Conservation (phyloP, 2,113 vertebrate genomes). For the Crotalus helleri region DNA sequence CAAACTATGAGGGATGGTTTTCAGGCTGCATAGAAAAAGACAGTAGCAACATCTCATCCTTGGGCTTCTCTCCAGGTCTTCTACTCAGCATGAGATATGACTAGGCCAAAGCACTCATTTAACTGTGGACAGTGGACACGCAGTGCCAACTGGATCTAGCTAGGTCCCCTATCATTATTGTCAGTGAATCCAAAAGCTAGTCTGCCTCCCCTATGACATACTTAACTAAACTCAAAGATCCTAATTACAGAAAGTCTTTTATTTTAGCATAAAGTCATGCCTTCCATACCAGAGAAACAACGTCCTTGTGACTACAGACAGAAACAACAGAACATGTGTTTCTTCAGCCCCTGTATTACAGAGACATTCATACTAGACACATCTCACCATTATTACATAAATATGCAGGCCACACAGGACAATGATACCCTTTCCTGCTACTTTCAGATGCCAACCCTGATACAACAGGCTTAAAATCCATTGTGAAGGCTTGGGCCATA, state of each 20-base stretch:
- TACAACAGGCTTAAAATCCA: not conserved
- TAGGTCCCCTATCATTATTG: not conserved
- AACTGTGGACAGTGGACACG: not conserved
- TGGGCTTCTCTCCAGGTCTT: not conserved
- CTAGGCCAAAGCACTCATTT: not conserved
- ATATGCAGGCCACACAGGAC: not conserved
- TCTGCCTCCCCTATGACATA: not conserved
- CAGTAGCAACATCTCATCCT: not conserved
- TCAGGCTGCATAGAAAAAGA: not conserved
- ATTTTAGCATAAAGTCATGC: not conserved
- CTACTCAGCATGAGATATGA: not conserved
- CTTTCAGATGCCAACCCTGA: not conserved
- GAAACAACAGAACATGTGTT: not conserved
- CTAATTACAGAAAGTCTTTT: not conserved
- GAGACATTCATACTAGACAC: not conserved
- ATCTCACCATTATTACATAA: not conserved
- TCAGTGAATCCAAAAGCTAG: not conserved
- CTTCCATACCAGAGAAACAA: not conserved
- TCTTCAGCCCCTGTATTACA: not conserved
- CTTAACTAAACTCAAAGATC: not conserved
- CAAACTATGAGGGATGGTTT: not conserved
- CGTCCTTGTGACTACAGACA: not conserved
- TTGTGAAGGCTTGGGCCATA: not conserved
- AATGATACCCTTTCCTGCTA: not conserved
- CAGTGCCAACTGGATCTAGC: not conserved